phyloP scores from a whole-genome alignment of 2,797 vertebrate species.

The Squalus acanthias region DNA sequence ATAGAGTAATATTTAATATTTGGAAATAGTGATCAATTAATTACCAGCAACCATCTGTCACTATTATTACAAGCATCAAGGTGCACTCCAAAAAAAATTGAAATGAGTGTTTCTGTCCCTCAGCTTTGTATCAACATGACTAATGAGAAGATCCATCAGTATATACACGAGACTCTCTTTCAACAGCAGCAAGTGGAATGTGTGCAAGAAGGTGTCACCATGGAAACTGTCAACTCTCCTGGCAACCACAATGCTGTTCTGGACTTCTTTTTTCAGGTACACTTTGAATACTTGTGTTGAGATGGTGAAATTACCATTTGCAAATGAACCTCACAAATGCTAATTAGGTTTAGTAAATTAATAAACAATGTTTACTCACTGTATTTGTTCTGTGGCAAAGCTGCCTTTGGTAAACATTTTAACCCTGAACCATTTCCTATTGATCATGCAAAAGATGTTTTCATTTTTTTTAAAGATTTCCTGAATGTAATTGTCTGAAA shows the following conservation, averaged over 20 bases:
- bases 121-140: conserved; percentile 95
- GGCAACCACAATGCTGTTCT: conserved; percentile 70
- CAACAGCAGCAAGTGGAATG: conserved; percentile 86
- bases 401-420: neutral
- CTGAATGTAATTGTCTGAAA: neutral
- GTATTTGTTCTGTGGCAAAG: neutral
- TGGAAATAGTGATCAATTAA: neutral
- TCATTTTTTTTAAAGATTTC: neutral
- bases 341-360: neutral
- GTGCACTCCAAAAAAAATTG: neutral
- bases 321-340: too few relatives aligned
- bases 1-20: neutral
- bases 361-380: neutral
- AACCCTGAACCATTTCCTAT: neutral
- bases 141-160: conserved; percentile 84
- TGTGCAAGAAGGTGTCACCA: conserved; percentile 83
- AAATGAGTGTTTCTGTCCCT: conserved; percentile 36
- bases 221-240: conserved; percentile 75
- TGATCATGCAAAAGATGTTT: neutral
- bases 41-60: neutral
- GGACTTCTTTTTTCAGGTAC: conserved; percentile 94
- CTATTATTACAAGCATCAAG: neutral
- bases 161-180: conserved; percentile 84
- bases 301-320: neutral
- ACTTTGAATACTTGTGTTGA: conserved; percentile 43